Conservation (phyloP, 2,797 vertebrate species). For the Lutjanus campechanus region DNA sequence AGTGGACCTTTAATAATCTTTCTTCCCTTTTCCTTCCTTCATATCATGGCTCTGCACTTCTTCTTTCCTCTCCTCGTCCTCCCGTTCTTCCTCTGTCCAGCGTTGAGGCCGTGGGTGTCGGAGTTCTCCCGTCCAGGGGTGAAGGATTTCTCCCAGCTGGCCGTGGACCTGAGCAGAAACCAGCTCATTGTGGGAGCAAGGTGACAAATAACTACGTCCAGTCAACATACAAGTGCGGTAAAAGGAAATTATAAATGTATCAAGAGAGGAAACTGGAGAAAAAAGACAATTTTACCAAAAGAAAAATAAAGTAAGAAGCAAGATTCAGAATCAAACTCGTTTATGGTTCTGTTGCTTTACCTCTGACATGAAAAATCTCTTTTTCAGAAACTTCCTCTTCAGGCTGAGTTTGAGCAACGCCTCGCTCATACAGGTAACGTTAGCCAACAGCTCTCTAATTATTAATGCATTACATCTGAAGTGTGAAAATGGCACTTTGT, state of each 20-base stretch:
- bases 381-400: slow-evolving; percentile 95
- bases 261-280: not conserved
- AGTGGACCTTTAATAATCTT: not conserved
- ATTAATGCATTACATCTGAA: too few species aligned
- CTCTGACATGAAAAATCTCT: slow-evolving; percentile 15
- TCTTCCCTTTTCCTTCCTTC: not conserved
- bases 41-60: not conserved
- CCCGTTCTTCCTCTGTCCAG: slow-evolving; percentile 73
- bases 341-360: not conserved
- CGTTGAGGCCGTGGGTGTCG: slow-evolving; percentile 91
- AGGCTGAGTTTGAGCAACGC: slow-evolving; percentile 92
- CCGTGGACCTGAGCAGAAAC: slow-evolving; percentile 93
- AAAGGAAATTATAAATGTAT: not conserved
- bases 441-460: too few species aligned
- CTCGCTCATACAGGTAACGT: slow-evolving; percentile 94
- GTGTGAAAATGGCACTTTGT: too few species aligned
- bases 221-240: not conserved
- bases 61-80: not conserved
- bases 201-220: slow-evolving; percentile 77
- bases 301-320: too few species aligned
- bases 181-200: slow-evolving; percentile 97
- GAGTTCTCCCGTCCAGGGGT: slow-evolving; percentile 93
- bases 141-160: slow-evolving; percentile 94
- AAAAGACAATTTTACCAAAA: not conserved
- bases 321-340: too few species aligned